A percentile compares a stretch with the other conserved stretches of the same genome.
phyloP scores from a whole-genome alignment of 2,888 invertebrate genomes.

The Drosophila bunnanda region DNA sequence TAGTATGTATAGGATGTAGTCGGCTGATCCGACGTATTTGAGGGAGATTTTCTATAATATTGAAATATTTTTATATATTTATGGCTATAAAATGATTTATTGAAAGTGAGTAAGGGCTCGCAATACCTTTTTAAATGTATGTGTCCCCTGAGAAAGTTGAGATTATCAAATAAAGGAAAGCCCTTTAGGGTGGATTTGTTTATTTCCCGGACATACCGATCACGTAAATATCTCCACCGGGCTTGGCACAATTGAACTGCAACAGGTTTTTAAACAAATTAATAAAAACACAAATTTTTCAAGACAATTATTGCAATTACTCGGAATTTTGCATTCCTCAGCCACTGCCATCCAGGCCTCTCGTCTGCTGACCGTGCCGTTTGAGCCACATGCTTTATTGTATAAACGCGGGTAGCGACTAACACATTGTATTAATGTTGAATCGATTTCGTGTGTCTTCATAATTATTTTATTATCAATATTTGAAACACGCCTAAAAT shows the following conservation, averaged over 20 bases:
- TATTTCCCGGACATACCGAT: conserved; percentile 44
- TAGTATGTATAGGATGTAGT: not conserved
- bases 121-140: conserved; percentile 11
- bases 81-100: not conserved
- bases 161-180: conserved; percentile 9
- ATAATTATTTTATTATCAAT: conserved; percentile 20
- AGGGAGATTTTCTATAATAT: not conserved
- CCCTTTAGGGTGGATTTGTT: not conserved
- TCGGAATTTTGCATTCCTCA: conserved; percentile 32
- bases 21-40: not conserved
- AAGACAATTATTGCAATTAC: conserved; percentile 17
- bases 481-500: not conserved
- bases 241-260: conserved; percentile 38
- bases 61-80: not conserved
- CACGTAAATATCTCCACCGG: conserved; percentile 50
- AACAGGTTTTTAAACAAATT: not conserved
- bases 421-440: conserved; percentile 37
- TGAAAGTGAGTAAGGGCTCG: not conserved
- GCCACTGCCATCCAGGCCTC: conserved; percentile 46
- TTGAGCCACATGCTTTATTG: conserved; percentile 3
- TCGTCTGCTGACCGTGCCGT: not conserved
- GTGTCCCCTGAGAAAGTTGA: conserved; percentile 42
- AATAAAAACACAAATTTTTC: not conserved
- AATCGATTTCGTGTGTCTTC: conserved; percentile 15
- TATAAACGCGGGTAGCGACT: conserved; percentile 44